Base-by-base conservation (phyloP, 2,113 vertebrate species). In the Microtus oregoni region DNA sequence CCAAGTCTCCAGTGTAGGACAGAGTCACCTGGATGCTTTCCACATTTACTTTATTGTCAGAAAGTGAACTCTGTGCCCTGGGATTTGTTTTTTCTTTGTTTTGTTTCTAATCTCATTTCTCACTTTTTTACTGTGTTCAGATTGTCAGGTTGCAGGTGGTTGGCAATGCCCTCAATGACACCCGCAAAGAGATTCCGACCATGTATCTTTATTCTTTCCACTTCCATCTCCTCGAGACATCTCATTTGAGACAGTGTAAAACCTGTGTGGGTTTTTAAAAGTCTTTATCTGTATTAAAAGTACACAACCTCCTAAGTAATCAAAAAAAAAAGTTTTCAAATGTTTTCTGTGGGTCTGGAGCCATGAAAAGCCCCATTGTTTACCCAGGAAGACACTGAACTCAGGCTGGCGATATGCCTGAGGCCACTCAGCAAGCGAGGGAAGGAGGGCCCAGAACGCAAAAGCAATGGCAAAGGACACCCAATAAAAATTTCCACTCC, bases 301-400 rank as follows among this genome's bases (percentile, higher is more conserved):
- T 50, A 32, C 4, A 67, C 32, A 93, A 52, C 41, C 20, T 70
- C 61, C 65, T 35, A 8, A 73, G 85, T 32, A 4, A 72, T 81
- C 30, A 72, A n/a, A 61, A 91, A 58, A 55, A 90, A 88, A 75
- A 50, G 75, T 89, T 92, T 92, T 83, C 55, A 68, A 77, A 90
- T 50, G 38, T 96, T 94, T 91, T 65, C 75, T 24, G 13, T 92
- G 90, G 87, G 90, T 89, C 72, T 75, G 38, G 61, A 96, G 89
- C 13, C 35, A 76, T 91, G 92, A 96, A 96, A 95, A 83, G 35
- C 22, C 9, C 67, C 52, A 91, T 95, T 92, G 92, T 96, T 94
- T 28, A 61, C 30, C 44, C 78, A 93, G 72, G 91, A 96, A 83
- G 79, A 90, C 58, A n/a, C 50, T 67, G 75, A 87, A 72, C 86